Conservation (phyloP, 2,797 vertebrate species). For the Gadopsis bispinosus region DNA sequence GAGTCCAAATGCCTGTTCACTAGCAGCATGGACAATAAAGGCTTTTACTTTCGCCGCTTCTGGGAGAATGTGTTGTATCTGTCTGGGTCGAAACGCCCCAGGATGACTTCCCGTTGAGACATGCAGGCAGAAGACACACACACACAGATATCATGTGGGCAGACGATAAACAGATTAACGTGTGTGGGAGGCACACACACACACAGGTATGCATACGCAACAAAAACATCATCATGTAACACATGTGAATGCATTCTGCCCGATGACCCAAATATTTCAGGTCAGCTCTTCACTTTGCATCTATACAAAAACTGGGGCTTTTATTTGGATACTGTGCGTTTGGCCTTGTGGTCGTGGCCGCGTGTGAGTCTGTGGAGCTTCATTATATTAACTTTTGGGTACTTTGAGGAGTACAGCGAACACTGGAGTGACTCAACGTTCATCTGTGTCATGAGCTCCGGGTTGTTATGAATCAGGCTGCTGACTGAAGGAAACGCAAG, state of each 20-base stretch:
- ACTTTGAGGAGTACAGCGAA: not conserved
- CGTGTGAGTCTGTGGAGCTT: not conserved
- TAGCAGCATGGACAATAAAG: conserved; percentile 52
- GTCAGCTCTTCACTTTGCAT: conserved; percentile 4
- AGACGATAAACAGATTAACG: conserved; percentile 56
- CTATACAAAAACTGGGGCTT: conserved; percentile 15
- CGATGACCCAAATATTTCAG: conserved; percentile 33
- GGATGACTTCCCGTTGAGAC: conserved; percentile 55
- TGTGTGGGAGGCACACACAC: conserved; percentile 41
- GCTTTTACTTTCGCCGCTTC: conserved; percentile 41
- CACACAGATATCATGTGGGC: conserved; percentile 31
- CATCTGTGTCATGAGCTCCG: conserved; percentile 20
- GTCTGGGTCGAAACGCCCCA: conserved; percentile 58
- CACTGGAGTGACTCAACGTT: conserved; percentile 18
- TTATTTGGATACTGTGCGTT: conserved; percentile 2
- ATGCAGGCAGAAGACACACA: conserved; percentile 16
- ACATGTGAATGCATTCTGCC: conserved; percentile 14
- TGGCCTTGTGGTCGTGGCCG: not conserved
- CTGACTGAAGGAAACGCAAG: conserved; percentile 39
- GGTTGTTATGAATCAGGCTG: conserved; percentile 41
- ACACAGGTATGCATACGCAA: conserved; percentile 7
- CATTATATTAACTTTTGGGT: not conserved
- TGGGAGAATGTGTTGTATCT: conserved; percentile 65
- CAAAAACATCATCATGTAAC: not conserved
- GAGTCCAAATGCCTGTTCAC: conserved; percentile 21